Conservation (phyloP, 2,888 invertebrate species). For the Hydropsyche betteni region DNA sequence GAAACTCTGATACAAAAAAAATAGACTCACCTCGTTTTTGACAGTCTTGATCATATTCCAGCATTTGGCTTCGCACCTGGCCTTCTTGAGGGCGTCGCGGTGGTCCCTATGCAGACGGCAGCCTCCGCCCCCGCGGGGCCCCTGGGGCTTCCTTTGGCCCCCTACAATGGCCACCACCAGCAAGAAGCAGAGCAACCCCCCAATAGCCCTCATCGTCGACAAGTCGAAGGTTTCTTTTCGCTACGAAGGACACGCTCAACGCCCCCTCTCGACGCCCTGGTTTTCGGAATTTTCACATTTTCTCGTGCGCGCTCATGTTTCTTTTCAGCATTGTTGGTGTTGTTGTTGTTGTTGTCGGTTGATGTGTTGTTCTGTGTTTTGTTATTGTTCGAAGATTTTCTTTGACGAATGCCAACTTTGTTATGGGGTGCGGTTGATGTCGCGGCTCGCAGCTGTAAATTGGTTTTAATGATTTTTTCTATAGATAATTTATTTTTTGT, state of each 20-base stretch:
- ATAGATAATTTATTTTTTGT: too few relatives aligned
- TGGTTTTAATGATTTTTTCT: too few relatives aligned
- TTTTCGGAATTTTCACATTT: slow-evolving; percentile 13
- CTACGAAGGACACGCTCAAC: too few relatives aligned
- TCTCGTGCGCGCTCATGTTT: slow-evolving; percentile 2
- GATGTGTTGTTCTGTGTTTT: too few relatives aligned
- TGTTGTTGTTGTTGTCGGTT: too few relatives aligned
- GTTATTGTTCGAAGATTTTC: too few relatives aligned
- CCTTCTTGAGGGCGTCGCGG: slow-evolving; percentile 65
- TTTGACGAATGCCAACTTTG: too few relatives aligned
- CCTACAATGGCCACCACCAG: background rate
- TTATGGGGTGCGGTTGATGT: too few relatives aligned
- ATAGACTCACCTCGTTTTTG: slow-evolving; percentile 58
- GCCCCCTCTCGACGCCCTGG: too few relatives aligned
- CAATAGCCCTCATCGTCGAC: slow-evolving; percentile 10
- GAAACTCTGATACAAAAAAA: too few relatives aligned
- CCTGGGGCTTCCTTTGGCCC: slow-evolving; percentile 54
- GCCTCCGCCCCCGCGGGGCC: slow-evolving; percentile 57
- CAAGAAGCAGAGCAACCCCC: background rate
- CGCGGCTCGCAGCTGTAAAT: too few relatives aligned
- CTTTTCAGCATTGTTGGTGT: too few relatives aligned
- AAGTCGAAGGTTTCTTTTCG: background rate
- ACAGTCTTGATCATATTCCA: slow-evolving; percentile 60
- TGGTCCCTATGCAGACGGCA: slow-evolving; percentile 62
- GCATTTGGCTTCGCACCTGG: slow-evolving; percentile 71